Evolutionary conservation across 2,797 vertebrate species (phyloP).

Genomic region (Myripristis murdjan): DNA sequence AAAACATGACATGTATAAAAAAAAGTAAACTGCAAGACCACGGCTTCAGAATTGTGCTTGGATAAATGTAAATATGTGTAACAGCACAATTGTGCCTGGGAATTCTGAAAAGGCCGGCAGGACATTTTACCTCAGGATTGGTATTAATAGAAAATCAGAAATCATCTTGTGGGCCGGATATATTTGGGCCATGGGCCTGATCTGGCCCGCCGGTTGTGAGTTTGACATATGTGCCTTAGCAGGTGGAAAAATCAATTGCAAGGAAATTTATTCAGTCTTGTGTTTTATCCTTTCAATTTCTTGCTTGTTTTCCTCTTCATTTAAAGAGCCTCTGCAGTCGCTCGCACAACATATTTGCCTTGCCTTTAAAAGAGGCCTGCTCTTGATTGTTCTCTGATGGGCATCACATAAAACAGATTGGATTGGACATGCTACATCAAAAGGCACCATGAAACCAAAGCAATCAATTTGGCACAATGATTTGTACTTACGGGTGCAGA

Average conservation of each 20-base stretch:
- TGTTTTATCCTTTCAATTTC: constrained; percentile 49
- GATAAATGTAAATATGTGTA: too few species aligned
- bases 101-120: too few species aligned
- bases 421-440: constrained; percentile 45
- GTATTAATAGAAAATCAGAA: too few species aligned
- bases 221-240: too few species aligned
- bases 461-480: constrained; percentile 56
- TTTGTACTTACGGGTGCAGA: constrained; percentile 33
- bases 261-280: constrained; percentile 51
- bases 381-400: constrained; percentile 59
- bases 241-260: constrained; percentile 58
- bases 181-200: too few species aligned
- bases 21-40: too few species aligned
- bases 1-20: too few species aligned
- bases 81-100: too few species aligned
- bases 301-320: constrained; percentile 66
- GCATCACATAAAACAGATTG: constrained; percentile 61
- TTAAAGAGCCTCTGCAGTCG: constrained; percentile 55
- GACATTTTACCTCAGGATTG: too few species aligned
- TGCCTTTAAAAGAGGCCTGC: constrained; percentile 24
- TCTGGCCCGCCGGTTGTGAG: too few species aligned
- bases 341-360: constrained; percentile 33
- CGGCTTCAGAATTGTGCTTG: too few species aligned
- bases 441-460: constrained; percentile 45
- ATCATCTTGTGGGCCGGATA: too few species aligned